Evolutionary conservation across 2,888 invertebrate genomes (phyloP).

Genomic region (Villa cingulata): DNA sequence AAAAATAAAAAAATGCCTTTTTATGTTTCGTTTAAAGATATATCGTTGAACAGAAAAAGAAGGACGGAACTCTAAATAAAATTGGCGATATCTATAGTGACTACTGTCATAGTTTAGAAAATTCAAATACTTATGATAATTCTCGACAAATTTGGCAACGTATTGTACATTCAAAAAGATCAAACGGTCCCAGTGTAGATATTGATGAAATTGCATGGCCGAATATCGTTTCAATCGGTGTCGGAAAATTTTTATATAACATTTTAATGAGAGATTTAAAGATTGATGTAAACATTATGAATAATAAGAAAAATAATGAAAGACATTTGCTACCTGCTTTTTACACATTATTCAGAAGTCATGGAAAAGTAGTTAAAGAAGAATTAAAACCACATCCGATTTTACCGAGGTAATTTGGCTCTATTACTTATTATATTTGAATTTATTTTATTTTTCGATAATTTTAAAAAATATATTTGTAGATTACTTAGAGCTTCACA

Average conservation of each 20-base stretch:
- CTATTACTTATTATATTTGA: no score
- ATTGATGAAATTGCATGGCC: conserved; percentile 52
- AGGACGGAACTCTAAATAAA: conserved; percentile 52
- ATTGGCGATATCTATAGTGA: conserved; percentile 44
- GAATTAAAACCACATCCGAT: conserved; percentile 77
- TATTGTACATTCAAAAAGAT: conserved; percentile 39
- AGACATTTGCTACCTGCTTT: conserved; percentile 59
- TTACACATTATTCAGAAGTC: conserved; percentile 59
- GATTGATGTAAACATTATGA: conserved; percentile 60
- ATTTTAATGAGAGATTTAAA: conserved; percentile 76
- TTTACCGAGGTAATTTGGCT: conserved; percentile 38
- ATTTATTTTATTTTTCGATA: not conserved
- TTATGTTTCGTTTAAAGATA: conserved; percentile 36
- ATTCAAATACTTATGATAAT: conserved; percentile 38
- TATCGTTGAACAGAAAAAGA: conserved; percentile 50
- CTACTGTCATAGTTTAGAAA: conserved; percentile 52
- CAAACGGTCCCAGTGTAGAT: conserved; percentile 46
- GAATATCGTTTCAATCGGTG: conserved; percentile 42
- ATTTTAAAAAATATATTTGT: not conserved
- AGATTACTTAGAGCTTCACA: conserved; percentile 53
- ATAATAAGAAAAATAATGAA: conserved; percentile 39
- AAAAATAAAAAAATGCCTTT: not conserved
- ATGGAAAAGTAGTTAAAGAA: conserved; percentile 48
- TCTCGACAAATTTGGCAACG: conserved; percentile 61
- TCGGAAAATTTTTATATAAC: conserved; percentile 77